Conservation (phyloP, 2,113 vertebrate species). For the Nyctereutes procyonoides region DNA sequence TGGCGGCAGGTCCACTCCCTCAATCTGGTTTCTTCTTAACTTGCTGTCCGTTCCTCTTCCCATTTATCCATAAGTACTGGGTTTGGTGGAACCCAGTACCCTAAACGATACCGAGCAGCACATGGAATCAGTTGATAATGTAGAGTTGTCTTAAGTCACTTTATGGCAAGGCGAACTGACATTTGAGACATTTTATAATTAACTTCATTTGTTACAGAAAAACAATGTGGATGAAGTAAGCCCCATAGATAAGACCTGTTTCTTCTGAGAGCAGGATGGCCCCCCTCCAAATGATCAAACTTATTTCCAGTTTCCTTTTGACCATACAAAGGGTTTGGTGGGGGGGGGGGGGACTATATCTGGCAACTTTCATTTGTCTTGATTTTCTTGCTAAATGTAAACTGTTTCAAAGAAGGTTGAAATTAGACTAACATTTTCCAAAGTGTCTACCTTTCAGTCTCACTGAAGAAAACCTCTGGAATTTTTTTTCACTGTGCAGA, state of each 20-base stretch:
- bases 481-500: constrained; percentile 59
- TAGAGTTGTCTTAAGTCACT: background rate
- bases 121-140: background rate
- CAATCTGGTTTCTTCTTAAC: background rate
- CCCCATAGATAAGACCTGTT: background rate
- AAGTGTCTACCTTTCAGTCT: constrained; percentile 48
- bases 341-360: background rate
- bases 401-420: constrained; percentile 64
- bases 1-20: background rate
- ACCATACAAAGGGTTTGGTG: background rate
- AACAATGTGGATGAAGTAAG: background rate
- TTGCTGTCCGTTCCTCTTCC: background rate
- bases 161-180: background rate
- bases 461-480: constrained; percentile 31
- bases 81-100: background rate
- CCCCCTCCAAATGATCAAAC: background rate
- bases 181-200: constrained; percentile 4
- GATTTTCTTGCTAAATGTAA: constrained; percentile 65
- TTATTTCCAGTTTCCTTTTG: constrained; percentile 3
- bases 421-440: constrained; percentile 41
- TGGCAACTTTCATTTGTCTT: constrained; percentile 38
- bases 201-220: constrained; percentile 37
- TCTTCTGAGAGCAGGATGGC: background rate
- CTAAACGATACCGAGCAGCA: background rate
- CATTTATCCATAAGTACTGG: background rate